Base-by-base conservation (phyloP, 2,113 vertebrate genomes). In the Pao palembangensis region DNA sequence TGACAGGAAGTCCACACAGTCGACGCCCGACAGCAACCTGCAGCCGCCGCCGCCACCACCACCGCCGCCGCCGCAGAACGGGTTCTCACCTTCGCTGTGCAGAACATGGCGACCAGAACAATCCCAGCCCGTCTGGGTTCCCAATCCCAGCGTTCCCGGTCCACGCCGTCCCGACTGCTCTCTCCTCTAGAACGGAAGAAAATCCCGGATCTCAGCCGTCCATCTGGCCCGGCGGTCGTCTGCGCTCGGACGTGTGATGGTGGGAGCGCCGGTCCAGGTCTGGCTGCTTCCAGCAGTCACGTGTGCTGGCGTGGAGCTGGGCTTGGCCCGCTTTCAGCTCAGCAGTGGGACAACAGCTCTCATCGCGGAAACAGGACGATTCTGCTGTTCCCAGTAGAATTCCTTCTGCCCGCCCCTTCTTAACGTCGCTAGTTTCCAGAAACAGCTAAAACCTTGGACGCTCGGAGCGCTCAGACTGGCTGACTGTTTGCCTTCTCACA, bases 81-180 rank as follows among this genome's bases (percentile, higher is more conserved):
- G 38, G 11, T 16, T 51, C 85, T 87, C 81, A 85, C 85, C 85
- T 87, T 84, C 1, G 71, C 47, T 8, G 66, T 48, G 44, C 76
- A 83, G 53, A 87, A 82, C 85, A 86, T 86, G 80, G 77, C 71
- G 66, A 56, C 61, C 3, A 55, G 50, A 51, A 48, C 47, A n/a
- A 25, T 53, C 55, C 46, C 0, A 17, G n/a, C 34, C n/a, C n/a
- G 63, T 63, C 67, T 66, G 44, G 56, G 58, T 54, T 64, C 18
- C n/a, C 25, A 1, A 19, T 8, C 62, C 51, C 46, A n/a, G 41
- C 1, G 0, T 20, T 67, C 57, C 53, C 69, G 4, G 34, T 38
- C 34, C 34, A 8, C 8, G 11, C 10, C 10, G 34, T 38, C 34
- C 34, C 8, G 8, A 12, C 34, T 12, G 28, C 2, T 31, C 6